Evolutionary conservation across 2,888 invertebrate genomes (phyloP).

Genomic region (Sinopyrophorus schimmeli): DNA sequence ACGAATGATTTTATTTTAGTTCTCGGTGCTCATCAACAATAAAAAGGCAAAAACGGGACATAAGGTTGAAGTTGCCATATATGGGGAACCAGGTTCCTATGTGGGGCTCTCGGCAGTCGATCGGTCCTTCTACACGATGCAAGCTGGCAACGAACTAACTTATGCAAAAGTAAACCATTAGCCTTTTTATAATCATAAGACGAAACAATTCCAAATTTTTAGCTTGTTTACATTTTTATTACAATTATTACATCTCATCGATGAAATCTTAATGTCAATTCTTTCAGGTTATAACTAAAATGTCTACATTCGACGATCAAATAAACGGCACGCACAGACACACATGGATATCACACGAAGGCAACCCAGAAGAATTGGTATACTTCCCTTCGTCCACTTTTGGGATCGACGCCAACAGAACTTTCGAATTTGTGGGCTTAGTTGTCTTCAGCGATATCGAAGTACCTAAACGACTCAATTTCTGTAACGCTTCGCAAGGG

Average conservation of each 20-base stretch:
- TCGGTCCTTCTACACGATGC: constrained; percentile 87
- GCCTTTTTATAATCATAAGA: background rate
- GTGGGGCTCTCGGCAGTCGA: constrained; percentile 91
- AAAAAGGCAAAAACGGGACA: constrained; percentile 92
- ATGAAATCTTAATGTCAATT: too few relatives aligned
- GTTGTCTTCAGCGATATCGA: constrained; percentile 89
- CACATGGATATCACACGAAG: constrained; percentile 82
- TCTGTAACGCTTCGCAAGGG: constrained; percentile 75
- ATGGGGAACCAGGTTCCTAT: constrained; percentile 92
- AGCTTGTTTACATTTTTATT: too few relatives aligned
- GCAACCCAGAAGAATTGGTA: constrained; percentile 81
- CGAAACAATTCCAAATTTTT: background rate
- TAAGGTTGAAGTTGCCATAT: constrained; percentile 89
- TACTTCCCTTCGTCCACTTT: constrained; percentile 88
- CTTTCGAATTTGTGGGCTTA: constrained; percentile 88
- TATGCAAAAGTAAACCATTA: constrained; percentile 70
- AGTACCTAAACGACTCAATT: constrained; percentile 67
- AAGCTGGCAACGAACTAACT: constrained; percentile 87
- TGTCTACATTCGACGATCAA: constrained; percentile 84
- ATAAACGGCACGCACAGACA: constrained; percentile 83
- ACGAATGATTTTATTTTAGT: constrained; percentile 57
- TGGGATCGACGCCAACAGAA: constrained; percentile 92
- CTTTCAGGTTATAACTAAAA: constrained; percentile 75
- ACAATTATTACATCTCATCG: too few relatives aligned
- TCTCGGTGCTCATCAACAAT: constrained; percentile 85